These are phyloP conservation scores for Atractosteus spatula DNA, from an alignment of 2,113 vertebrate genomes.

Conservation along the genomic window DNA sequence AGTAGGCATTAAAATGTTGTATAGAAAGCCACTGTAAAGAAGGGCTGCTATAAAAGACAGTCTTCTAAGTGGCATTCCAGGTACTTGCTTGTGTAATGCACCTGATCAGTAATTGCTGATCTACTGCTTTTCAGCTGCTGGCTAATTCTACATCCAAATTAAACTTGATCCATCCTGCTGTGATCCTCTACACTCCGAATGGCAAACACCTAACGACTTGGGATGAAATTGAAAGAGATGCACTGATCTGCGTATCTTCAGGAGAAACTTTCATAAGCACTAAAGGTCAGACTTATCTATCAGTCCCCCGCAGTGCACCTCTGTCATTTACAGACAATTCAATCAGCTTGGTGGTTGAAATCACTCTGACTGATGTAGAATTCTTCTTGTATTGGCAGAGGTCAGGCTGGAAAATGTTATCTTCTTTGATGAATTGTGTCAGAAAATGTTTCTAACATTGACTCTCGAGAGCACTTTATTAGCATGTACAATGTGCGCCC, in stretches of 20 bases:
- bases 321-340: background rate
- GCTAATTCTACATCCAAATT: slow-evolving; percentile 33
- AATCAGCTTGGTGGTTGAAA: background rate
- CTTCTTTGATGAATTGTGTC: background rate
- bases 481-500: background rate
- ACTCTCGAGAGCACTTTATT: background rate
- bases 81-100: background rate
- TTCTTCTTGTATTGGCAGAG: background rate
- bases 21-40: background rate
- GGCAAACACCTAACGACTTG: slow-evolving; percentile 26
- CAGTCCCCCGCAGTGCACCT: background rate
- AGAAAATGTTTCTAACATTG: background rate
- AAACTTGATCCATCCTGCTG: slow-evolving; percentile 37
- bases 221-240: slow-evolving; percentile 37
- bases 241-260: slow-evolving; percentile 41
- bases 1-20: too few relatives aligned
- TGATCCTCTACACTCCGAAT: slow-evolving; percentile 15
- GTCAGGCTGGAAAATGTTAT: background rate
- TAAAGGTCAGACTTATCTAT: slow-evolving; percentile 37
- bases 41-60: background rate
- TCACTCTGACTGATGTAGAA: background rate
- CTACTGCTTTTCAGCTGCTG: slow-evolving; percentile 35
- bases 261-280: slow-evolving; percentile 37
- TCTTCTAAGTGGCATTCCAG: background rate
- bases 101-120: background rate